A percentile compares a stretch with the other conserved stretches of the same genome.
Conservation (phyloP, 2,113 vertebrate genomes). For the Apteryx mantelli region DNA sequence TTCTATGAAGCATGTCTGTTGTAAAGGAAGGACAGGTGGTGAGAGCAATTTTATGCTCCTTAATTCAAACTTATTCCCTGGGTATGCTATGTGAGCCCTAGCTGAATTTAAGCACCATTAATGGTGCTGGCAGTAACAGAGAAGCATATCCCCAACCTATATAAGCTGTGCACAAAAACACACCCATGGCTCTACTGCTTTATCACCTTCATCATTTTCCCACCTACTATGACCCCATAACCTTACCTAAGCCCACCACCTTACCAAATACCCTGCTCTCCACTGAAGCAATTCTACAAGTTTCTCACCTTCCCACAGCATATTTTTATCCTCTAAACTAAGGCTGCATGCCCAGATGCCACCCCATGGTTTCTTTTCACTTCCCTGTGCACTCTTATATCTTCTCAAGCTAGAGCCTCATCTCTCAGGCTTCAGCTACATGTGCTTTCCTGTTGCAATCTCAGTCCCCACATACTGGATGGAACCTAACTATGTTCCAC, state of each 20-base stretch:
- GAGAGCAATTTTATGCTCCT: neutral
- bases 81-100: neutral
- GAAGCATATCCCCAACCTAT: neutral
- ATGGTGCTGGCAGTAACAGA: neutral
- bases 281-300: neutral
- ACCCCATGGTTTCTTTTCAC: neutral
- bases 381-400: rapidly evolving
- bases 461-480: neutral
- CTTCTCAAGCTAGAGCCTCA: neutral
- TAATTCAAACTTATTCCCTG: neutral
- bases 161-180: neutral
- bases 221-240: neutral
- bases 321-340: neutral
- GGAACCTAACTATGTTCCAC: neutral
- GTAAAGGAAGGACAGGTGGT: neutral
- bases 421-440: neutral
- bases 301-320: neutral
- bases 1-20: neutral
- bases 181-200: neutral
- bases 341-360: neutral
- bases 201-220: neutral
- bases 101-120: neutral
- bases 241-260: neutral
- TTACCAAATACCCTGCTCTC: neutral
- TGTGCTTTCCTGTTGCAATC: neutral